phyloP scores from a whole-genome alignment of 2,797 vertebrate species.

The Merluccius polli region DNA sequence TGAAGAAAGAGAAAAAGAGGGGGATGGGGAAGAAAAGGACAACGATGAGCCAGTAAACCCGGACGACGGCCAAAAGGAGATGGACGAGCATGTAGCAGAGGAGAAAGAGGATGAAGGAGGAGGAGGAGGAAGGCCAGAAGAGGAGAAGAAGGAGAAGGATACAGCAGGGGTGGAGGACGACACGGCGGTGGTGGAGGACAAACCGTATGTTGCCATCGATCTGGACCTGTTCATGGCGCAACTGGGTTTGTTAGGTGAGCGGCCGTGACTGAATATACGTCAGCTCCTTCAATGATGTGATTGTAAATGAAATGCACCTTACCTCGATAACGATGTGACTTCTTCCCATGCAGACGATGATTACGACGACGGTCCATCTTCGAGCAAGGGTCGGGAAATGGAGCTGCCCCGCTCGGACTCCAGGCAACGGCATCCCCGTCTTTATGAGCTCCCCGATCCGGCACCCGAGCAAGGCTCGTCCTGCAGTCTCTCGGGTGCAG shows the following conservation, averaged over 20 bases:
- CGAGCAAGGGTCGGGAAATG: constrained; percentile 13
- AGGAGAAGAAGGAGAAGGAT: background rate
- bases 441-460: constrained; percentile 21
- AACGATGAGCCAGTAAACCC: background rate
- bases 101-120: background rate
- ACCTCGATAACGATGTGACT: background rate
- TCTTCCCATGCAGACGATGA: constrained; percentile 49
- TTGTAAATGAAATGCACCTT: background rate
- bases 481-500: constrained; percentile 47
- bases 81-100: background rate
- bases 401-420: constrained; percentile 37
- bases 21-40: background rate
- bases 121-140: constrained; percentile 9
- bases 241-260: constrained; percentile 62
- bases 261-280: background rate
- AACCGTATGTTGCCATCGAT: constrained; percentile 36
- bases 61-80: background rate
- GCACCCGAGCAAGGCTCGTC: constrained; percentile 45
- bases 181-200: constrained; percentile 10
- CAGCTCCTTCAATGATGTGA: background rate
- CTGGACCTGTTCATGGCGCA: constrained; percentile 59
- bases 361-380: constrained; percentile 43
- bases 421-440: constrained; percentile 30
- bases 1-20: constrained; percentile 14
- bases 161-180: constrained; percentile 11